Evolutionary conservation across 1,140 invertebrate species (phyloP), one percentile per base, ranked within the genome.

Genomic region (Trichogramma pretiosum): DNA sequence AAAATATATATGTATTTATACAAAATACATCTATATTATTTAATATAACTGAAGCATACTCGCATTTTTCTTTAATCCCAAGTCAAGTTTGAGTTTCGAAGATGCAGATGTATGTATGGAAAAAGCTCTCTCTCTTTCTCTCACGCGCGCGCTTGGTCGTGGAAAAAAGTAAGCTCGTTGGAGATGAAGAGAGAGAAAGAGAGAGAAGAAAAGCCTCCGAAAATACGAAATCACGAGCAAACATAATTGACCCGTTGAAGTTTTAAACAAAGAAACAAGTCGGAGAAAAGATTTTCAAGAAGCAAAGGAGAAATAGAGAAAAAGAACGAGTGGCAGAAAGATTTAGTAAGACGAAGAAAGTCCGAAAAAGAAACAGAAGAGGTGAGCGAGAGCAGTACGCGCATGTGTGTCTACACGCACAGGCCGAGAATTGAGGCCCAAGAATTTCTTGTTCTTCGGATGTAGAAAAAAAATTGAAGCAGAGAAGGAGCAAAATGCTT

Each of bases 161-260:
- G n/a, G n/a, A n/a, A 57, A 46, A 48, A 52, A 59, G 55, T 17
- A 5, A 13, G 35, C 23, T 23, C 51, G 50, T 50, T 52, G 52
- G 35, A 53, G 37, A 26, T 30, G 32, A 49, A 10, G 26, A 38
- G 28, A 28, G 18, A 30, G 24, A 38, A 46, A 37, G 7, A 18
- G 13, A 5, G 23, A 5, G 3, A 46, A 30, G 26, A 41, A 45
- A 28, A 45, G 43, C 33, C 32, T 23, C 17, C 22, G 16, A 39
- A 50, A 41, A 22, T 40, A 44, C 16, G 36, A 41, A 45, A 50
- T 50, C 35, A 30, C 30, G 36, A 50, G 33, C 36, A 50, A 45
- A 50, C 30, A 40, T 45, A 45, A 50, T 44, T 45, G 47, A 49
- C 32, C 40, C 32, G 23, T 26, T 22, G 28, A 50, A 50, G 36